Evolutionary conservation across 1,140 invertebrate species (phyloP).

Genomic region (Thaumetopoea pityocampa): DNA sequence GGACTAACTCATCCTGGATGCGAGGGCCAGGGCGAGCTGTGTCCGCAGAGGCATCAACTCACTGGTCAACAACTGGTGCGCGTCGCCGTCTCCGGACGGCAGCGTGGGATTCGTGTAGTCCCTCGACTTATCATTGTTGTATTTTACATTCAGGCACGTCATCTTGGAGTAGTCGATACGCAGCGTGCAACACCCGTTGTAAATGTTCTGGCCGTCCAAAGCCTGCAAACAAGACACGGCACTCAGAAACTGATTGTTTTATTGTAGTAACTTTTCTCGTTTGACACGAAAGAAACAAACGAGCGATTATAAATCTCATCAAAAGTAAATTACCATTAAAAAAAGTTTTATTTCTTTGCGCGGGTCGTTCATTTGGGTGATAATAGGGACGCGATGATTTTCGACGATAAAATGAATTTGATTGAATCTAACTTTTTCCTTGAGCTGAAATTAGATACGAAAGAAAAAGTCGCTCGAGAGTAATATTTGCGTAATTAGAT

Average conservation of each 20-base stretch:
- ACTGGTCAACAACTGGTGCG: constrained; percentile 81
- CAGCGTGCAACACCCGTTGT: constrained; percentile 99
- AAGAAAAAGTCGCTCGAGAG: neutral
- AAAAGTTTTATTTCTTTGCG: constrained; percentile 21
- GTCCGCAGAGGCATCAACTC: constrained; percentile 79
- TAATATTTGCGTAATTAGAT: neutral
- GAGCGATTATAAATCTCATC: constrained; percentile 25
- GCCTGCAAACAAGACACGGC: constrained; percentile 78
- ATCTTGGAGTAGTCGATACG: constrained; percentile 99
- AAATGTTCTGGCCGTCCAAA: constrained; percentile 98
- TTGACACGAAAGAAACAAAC: constrained; percentile 18
- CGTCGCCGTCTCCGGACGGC: constrained; percentile 90
- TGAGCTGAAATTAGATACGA: constrained; percentile 1
- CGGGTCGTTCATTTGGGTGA: constrained; percentile 16
- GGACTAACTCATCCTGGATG: constrained; percentile 72
- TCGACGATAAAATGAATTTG: constrained; percentile 11
- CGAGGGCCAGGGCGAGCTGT: constrained; percentile 71
- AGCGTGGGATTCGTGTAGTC: constrained; percentile 99
- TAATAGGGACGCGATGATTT: constrained; percentile 18
- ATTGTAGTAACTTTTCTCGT: constrained; percentile 27
- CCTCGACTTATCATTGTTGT: constrained; percentile 99
- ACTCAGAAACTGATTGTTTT: constrained; percentile 11
- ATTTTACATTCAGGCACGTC: constrained; percentile 98
- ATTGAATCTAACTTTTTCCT: constrained; percentile 17
- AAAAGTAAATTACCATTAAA: constrained; percentile 19